phyloP scores from a whole-genome alignment of 2,888 invertebrate genomes.

The Loripinus fragilis region DNA sequence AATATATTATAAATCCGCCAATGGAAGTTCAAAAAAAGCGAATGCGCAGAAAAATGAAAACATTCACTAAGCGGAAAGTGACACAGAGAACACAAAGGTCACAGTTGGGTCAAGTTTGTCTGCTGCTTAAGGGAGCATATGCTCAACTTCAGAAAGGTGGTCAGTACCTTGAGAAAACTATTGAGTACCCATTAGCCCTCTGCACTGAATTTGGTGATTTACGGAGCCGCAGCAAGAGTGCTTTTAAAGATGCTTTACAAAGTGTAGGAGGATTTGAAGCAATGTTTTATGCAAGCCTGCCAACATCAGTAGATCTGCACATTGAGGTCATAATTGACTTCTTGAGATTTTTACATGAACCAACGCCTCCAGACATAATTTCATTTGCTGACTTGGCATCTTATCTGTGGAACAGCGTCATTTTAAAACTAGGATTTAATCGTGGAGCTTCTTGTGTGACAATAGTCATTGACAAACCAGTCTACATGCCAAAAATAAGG shows the following conservation, averaged over 20 bases:
- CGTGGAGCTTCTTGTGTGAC: neutral
- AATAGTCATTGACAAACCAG: conserved; percentile 2
- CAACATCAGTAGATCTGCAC: neutral
- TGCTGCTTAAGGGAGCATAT: conserved; percentile 4
- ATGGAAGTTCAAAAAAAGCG: neutral
- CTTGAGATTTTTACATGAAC: neutral
- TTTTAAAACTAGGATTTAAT: conserved; percentile 1
- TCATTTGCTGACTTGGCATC: neutral
- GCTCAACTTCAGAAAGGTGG: neutral
- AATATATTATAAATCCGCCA: neutral
- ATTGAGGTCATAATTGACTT: conserved; percentile 6
- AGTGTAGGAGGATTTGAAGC: neutral
- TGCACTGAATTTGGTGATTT: neutral
- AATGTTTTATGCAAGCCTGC: neutral
- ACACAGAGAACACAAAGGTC: no score
- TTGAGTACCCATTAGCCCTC: conserved; percentile 1
- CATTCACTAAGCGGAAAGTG: neutral
- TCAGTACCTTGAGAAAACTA: neutral
- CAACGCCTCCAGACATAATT: neutral
- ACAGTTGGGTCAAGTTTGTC: neutral
- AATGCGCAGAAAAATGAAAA: neutral
- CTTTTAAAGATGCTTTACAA: neutral
- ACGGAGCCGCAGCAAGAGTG: neutral
- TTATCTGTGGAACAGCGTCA: neutral
- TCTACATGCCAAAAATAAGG: neutral